Conservation (phyloP, 1,140 invertebrate species). For the Calliopsis andreniformis region DNA sequence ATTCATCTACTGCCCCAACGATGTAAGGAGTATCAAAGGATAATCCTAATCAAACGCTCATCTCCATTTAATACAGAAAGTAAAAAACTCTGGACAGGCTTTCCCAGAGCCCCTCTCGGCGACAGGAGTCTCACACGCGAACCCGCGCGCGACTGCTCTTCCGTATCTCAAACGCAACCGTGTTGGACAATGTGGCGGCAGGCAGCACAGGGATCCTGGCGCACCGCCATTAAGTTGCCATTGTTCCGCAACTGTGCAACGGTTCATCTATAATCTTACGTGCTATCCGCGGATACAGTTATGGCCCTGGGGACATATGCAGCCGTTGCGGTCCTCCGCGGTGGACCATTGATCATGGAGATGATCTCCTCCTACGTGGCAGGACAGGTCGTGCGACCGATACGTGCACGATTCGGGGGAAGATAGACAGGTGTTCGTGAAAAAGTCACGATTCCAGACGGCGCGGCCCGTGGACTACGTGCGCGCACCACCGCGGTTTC, state of each 20-base stretch:
- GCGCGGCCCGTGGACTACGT: conserved; percentile 52
- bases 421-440: conserved; percentile 68
- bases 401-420: conserved; percentile 65
- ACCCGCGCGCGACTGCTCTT: too few species aligned
- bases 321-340: conserved; percentile 52
- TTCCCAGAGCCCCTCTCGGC: too few species aligned
- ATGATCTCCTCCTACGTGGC: conserved; percentile 65
- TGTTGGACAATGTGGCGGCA: conserved; percentile 39
- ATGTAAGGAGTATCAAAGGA: too few species aligned
- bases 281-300: conserved; percentile 71
- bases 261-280: conserved; percentile 72
- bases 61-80: too few species aligned
- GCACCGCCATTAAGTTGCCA: conserved; percentile 69
- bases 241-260: conserved; percentile 72
- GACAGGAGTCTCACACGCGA: too few species aligned
- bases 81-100: too few species aligned
- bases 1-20: too few species aligned
- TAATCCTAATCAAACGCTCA: too few species aligned
- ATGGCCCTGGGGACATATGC: conserved; percentile 69
- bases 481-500: conserved; percentile 58
- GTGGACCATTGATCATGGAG: conserved; percentile 70
- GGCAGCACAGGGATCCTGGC: conserved; percentile 19
- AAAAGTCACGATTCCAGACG: conserved; percentile 67
- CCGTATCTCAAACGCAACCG: conserved; percentile 8
- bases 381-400: conserved; percentile 69